A percentile compares a stretch with the other conserved stretches of the same genome.
Conservation (phyloP, 2,797 vertebrate genomes). For the Syndactyla subalaris region DNA sequence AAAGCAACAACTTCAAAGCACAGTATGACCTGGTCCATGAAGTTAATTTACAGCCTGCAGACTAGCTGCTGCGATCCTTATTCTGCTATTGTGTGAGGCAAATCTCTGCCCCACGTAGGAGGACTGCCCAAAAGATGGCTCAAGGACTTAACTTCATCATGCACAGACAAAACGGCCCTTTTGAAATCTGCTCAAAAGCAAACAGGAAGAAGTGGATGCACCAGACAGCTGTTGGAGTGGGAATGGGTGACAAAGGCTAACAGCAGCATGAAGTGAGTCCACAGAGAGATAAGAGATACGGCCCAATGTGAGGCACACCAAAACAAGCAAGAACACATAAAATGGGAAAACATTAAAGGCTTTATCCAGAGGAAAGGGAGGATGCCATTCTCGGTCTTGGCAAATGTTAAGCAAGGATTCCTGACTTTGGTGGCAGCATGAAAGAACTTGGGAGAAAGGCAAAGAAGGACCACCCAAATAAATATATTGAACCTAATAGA, state of each 20-base stretch:
- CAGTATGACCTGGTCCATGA: constrained; percentile 26
- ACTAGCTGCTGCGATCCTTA: neutral
- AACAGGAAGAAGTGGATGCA: neutral
- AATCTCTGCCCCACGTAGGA: constrained; percentile 11
- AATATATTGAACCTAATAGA: neutral
- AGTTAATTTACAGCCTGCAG: constrained; percentile 57
- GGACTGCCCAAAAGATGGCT: neutral
- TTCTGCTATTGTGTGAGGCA: constrained; percentile 30
- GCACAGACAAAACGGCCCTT: neutral
- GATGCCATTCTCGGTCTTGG: neutral
- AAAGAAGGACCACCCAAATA: neutral
- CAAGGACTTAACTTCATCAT: constrained; percentile 7
- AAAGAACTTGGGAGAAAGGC: neutral
- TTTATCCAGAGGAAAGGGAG: neutral
- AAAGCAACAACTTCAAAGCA: constrained; percentile 42
- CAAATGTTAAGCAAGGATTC: neutral
- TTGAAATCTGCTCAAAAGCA: neutral
- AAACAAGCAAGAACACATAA: neutral
- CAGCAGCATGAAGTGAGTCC: neutral
- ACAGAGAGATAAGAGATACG: neutral
- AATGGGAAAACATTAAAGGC: neutral
- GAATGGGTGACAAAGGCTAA: neutral
- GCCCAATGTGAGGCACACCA: fast-evolving
- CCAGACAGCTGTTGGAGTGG: neutral
- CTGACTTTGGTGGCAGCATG: neutral